Evolutionary conservation across 2,797 vertebrate genomes (phyloP).

Genomic region (Cossypha dichroa): DNA sequence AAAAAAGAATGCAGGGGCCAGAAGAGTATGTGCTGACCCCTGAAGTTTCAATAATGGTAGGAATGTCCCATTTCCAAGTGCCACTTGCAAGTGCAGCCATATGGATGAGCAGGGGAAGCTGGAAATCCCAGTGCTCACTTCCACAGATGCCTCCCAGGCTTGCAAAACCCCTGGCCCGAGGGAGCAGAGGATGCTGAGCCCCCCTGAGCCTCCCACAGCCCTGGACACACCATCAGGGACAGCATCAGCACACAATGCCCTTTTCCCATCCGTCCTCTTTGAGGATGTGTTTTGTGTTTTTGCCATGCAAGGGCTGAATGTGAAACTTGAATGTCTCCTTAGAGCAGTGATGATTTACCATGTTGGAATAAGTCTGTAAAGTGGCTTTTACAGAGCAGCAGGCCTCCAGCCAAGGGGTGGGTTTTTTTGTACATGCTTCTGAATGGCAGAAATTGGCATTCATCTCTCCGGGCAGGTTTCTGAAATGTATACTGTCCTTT

Average conservation of each 20-base stretch:
- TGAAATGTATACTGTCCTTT: slow-evolving; percentile 65
- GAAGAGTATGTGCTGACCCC: not conserved
- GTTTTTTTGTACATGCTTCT: not conserved
- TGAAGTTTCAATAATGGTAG: fast-evolving
- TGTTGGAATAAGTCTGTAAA: slow-evolving; percentile 22
- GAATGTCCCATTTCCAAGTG: not conserved
- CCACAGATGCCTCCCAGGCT: not conserved
- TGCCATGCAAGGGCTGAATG: not conserved
- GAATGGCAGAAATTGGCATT: slow-evolving; percentile 47
- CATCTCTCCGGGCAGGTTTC: slow-evolving; percentile 57
- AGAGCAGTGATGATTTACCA: not conserved
- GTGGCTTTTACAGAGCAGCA: slow-evolving; percentile 13
- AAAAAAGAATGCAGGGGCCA: not conserved
- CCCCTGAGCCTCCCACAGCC: not conserved
- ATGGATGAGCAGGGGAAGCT: not conserved
- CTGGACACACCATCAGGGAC: fast-evolving
- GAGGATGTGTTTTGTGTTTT: not conserved
- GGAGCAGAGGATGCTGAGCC: not conserved
- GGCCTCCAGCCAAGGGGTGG: not conserved
- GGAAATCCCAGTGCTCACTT: not conserved
- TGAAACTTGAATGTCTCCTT: not conserved
- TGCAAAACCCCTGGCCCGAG: not conserved
- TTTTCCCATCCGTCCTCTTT: not conserved
- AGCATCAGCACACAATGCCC: not conserved
- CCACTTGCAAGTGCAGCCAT: not conserved